Percentiles rank a stretch among this genome's conserved stretches.
These are phyloP conservation scores for Tadarida brasiliensis DNA, from an alignment of 2,797 vertebrate species.

Conservation along the genomic window DNA sequence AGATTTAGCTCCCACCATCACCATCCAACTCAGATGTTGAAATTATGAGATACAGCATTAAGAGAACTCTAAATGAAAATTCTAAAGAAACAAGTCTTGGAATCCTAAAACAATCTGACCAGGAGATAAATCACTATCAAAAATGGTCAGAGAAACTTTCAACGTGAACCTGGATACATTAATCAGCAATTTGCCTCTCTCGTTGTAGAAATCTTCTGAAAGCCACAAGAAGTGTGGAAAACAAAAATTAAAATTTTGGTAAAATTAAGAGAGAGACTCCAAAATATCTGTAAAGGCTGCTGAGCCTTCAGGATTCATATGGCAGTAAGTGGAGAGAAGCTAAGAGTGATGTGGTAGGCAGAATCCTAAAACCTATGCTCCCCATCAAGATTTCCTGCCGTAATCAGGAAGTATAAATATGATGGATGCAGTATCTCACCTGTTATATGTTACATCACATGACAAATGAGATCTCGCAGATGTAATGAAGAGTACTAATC, in stretches of 20 bases:
- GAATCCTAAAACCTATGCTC: background rate
- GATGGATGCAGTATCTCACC: background rate
- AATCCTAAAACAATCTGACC: background rate
- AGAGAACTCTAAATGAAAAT: background rate
- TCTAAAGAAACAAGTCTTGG: conserved; percentile 22
- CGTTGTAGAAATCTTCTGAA: background rate
- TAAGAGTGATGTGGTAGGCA: background rate
- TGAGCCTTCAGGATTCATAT: background rate
- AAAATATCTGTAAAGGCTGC: conserved; percentile 31
- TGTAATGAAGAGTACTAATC: conserved; percentile 27
- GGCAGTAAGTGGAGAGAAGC: background rate
- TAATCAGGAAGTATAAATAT: background rate
- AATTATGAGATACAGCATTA: conserved; percentile 11
- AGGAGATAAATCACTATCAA: conserved; percentile 19
- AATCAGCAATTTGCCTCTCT: background rate
- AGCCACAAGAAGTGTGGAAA: background rate
- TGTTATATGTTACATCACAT: background rate
- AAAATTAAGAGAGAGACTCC: conserved; percentile 1
- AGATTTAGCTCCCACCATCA: background rate
- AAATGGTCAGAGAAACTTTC: conserved; percentile 38
- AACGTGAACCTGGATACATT: background rate
- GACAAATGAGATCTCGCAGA: background rate
- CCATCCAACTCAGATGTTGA: background rate
- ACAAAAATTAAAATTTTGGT: background rate
- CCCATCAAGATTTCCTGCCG: background rate